Evolutionary conservation across 2,888 invertebrate genomes (phyloP), one percentile per base, ranked within the genome.

Genomic region (Candidula unifasciata): DNA sequence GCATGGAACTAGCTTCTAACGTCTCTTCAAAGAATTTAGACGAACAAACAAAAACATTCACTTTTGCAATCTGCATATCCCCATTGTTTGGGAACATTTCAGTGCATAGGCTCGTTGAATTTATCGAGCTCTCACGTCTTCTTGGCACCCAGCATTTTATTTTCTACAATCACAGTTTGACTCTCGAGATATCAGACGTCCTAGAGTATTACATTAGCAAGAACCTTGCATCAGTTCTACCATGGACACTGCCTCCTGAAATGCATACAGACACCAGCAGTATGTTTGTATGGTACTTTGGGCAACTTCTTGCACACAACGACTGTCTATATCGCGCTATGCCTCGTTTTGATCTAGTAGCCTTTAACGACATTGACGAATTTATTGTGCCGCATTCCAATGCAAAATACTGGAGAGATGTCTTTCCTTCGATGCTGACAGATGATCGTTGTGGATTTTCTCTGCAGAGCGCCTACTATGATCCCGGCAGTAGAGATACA

Each of bases 371-470:
- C 87, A 86, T 93, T n/a, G 93, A 93, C 80, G 93, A 93, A 87
- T 89, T 90, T 35, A 91, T 95, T 87, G 94, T 94, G 89, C 93
- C 94, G 30, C 99, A 96, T 93, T 94, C 99, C 96, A 96, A 87
- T 99, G 98, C 76, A 95, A 83, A 64, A 68, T 86, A 86, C 16
- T 89, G 90, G 87, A 71, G 86, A 10, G 86, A 88, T 27, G 81
- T 86, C 27, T 76, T 91, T 68, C 82, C 84, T 18, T 33, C 74
- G 24, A 37, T 88, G 27, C 86, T 91, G 44, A 82, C 80, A 18
- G 74, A 87, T 18, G 84, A 86, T 10, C 81, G 88, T 3, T 90
- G 90, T 79, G 92, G 91, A 13, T 89, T 91, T 44, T 89, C 91
- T 78, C 91, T 93, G 87, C 85, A 89, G 73, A 92, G 91, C 85